Base-by-base conservation (phyloP, 92 coral and sea anemone species). In the Zoanthus gigantus region DNA sequence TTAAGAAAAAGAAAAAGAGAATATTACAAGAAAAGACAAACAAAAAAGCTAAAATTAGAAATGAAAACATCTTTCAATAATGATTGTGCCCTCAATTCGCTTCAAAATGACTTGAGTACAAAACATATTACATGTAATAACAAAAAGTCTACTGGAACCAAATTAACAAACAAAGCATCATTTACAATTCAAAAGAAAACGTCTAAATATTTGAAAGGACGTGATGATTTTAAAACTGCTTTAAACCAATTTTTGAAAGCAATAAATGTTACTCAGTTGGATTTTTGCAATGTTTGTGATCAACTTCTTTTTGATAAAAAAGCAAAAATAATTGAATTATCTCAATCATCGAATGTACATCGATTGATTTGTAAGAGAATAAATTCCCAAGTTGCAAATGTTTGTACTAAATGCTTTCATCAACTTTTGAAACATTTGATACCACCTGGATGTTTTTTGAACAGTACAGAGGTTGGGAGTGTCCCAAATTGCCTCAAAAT, bases 81-180 rank as follows among this genome's bases (percentile, higher is more conserved):
- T 77, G 67, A 77, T 77, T 77, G 82, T 46, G 82, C 82, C 60
- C 60, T 66, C 82, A 77, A 77, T 77, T 77, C 31, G 45, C 82
- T 77, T 77, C 82, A 77, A 77, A 77, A 44, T 60, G 67, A 60
- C 67, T 60, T 77, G 57, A 77, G 57, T 77, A 77, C 82, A 42
- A 77, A 45, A 77, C 53, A 77, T 77, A 77, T 34, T 77, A 77
- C 82, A 77, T 77, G 82, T 77, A 77, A 77, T 77, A 79, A 79
- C 84, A 79, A 79, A 79, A 79, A 15, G n/a, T 54, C 84, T 79
- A 7, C 84, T 79, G 84, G 53, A 79, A 79, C 34, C 84, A 79
- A 79, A 79, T 79, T 79, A 54, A 54, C 84, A 79, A 79, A 79
- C 84, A 79, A 79, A 79, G 84, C 84, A 79, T 79, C 84, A 47